These are phyloP conservation scores for Phyllostomus hastatus DNA, from an alignment of 2,113 vertebrate genomes.

Conservation along the genomic window DNA sequence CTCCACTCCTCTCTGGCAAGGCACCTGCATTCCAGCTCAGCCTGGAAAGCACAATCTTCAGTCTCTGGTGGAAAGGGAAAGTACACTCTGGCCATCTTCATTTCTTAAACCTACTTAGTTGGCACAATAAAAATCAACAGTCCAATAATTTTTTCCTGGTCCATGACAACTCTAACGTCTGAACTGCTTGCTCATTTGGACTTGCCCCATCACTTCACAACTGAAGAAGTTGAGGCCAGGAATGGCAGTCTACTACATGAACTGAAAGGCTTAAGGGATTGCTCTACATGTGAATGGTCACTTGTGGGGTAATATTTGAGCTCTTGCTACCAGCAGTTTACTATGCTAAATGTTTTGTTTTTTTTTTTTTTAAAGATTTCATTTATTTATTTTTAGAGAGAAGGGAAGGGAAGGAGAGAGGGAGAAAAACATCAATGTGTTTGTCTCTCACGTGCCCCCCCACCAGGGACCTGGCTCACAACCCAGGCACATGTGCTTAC, in stretches of 20 bases:
- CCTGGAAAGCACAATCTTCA: no score
- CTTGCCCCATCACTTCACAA: background rate
- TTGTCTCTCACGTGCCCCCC: no score
- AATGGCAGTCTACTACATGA: background rate
- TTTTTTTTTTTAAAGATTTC: no score
- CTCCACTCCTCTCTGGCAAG: no score
- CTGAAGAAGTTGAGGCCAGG: background rate
- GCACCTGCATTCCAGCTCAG: no score
- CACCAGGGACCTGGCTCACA: no score
- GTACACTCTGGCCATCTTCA: background rate
- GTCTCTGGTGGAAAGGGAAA: no score
- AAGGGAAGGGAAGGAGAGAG: no score
- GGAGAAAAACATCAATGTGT: no score
- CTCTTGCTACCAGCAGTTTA: background rate
- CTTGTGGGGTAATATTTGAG: background rate
- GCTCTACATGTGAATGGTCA: background rate
- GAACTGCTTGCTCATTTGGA: background rate
- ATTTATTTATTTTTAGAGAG: no score
- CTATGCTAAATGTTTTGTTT: background rate
- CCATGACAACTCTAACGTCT: background rate
- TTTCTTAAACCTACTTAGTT: conserved; percentile 13
- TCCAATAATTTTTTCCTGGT: background rate
- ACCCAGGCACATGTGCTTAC: no score
- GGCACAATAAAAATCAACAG: conserved; percentile 18
- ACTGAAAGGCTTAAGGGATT: background rate